Evolutionary conservation across 2,113 vertebrate species (phyloP).

Genomic region (Micronycteris hirsuta): DNA sequence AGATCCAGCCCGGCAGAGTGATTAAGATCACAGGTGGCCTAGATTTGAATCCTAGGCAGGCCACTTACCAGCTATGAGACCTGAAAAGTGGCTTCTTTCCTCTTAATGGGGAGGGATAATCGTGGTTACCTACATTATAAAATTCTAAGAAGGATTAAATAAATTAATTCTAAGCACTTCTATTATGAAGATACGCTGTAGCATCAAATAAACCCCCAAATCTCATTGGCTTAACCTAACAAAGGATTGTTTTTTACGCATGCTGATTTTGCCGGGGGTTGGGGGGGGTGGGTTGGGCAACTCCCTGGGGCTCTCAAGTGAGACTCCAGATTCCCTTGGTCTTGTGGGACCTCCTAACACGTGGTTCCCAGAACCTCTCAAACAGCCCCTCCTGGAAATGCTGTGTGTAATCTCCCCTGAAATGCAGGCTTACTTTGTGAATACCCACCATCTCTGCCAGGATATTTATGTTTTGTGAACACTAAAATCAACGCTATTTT

Average conservation of each 20-base stretch:
- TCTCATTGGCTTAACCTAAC: background rate
- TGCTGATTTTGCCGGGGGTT: background rate
- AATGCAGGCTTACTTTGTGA: background rate
- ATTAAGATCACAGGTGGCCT: background rate
- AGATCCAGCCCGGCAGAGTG: background rate
- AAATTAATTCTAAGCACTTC: background rate
- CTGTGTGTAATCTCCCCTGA: background rate
- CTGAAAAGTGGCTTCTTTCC: background rate
- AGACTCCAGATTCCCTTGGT: background rate
- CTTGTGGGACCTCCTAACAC: background rate
- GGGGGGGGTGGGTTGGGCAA: background rate
- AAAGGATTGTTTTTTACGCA: background rate
- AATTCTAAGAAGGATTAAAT: background rate
- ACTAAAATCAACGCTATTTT: background rate
- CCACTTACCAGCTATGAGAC: background rate
- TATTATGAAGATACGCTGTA: background rate
- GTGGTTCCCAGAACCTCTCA: background rate
- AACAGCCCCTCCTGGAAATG: background rate
- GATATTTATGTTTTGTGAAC: background rate
- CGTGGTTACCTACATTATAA: background rate
- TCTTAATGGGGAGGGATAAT: background rate
- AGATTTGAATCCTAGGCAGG: background rate
- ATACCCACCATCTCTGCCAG: background rate
- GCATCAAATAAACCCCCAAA: background rate
- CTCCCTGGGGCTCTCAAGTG: fast-evolving